Evolutionary conservation across 1,140 invertebrate species (phyloP), one percentile per base, ranked within the genome.

Genomic region (Rhagoletis pomonella): DNA sequence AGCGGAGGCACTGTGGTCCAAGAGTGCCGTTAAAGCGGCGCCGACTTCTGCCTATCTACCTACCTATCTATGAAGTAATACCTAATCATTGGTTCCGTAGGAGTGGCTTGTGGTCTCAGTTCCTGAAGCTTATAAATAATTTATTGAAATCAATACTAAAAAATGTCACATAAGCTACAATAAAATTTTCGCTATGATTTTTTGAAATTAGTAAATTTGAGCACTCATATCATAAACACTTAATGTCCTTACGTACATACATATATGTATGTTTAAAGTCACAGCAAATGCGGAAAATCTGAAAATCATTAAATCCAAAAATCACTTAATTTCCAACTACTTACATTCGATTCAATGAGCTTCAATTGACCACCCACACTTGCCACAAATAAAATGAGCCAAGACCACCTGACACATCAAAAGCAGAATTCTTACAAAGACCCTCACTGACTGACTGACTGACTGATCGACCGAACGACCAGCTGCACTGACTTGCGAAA

Each of bases 321-420:
- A 81, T 81, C 73, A 81, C 73, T 81, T 81, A 81, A 81, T 81
- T 81, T 81, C 73, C 73, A 55, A 81, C 44, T 81, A 81, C 73
- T 50, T 55, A 81, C 1, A 81, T n/a, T 14, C 60, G 4, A 62
- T 62, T 9, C 12, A 62, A n/a, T 62, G 60, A 62, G 60, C 60
- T 62, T 17, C 60, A 62, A 17, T 62, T 62, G 19, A n/a, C n/a
- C n/a, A 67, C 64, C 17, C 60, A 62, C 12, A 62, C 60, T 55
- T 81, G 73, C 50, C n/a, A 19, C 47, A 81, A 50, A 81, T 19
- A 4, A 55, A 55, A 81, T 55, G 44, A 81, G 42, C 19, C 4
- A 39, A 67, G n/a, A 67, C 73, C 73, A 81, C 73, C 73, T 81
- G 50, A 81, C 47, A 81, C 73, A 55, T 29, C n/a, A 81, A 44